Evolutionary conservation across 2,888 invertebrate genomes (phyloP), one percentile per base, ranked within the genome.

Genomic region (Pterobdella sp.): DNA sequence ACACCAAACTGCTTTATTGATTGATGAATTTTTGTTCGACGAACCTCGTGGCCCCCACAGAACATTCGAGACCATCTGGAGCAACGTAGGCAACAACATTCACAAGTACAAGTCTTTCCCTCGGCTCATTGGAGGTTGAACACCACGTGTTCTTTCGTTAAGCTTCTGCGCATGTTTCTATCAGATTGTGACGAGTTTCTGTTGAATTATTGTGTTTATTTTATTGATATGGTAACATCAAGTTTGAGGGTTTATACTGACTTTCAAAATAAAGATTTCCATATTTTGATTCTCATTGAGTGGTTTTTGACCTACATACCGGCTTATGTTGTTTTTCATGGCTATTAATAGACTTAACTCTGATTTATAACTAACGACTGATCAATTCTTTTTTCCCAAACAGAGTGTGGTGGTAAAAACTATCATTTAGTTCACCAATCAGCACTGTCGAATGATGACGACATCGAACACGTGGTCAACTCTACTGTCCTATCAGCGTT

Each of bases 321-420:
- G n/a, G n/a, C n/a, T 42, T 42, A 18, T 42, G 18, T 42, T 42
- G 42, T 42, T 42, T 42, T 42, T 42, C 42, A 7, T 42, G 42
- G 7, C 18, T n/a, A 7, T 68, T 29, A 66, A 66, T 66, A 66
- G 35, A 66, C 35, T 34, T 35, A 65, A 65, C 4, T 26, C 4
- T 22, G 7, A 10, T n/a, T 26, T 7, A 64, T 31, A 29, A 64
- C 10, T 26, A 26, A 64, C 10, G 14, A 18, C 26, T 10, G 14
- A 65, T 32, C 7, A 3, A 31, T 65, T 65, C 34, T 65, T 22
- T 14, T 29, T 10, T 26, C 60, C n/a, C n/a, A 56, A 22, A 79
- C 92, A 75, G 98, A 98, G 86, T 97, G 96, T 84, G 98, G 98
- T 72, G 98, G 98, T 36, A 99, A 99, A 85, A 99, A 98, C 85